These are phyloP conservation scores for Heterotis niloticus DNA, from an alignment of 2,113 vertebrate species.

Conservation along the genomic window DNA sequence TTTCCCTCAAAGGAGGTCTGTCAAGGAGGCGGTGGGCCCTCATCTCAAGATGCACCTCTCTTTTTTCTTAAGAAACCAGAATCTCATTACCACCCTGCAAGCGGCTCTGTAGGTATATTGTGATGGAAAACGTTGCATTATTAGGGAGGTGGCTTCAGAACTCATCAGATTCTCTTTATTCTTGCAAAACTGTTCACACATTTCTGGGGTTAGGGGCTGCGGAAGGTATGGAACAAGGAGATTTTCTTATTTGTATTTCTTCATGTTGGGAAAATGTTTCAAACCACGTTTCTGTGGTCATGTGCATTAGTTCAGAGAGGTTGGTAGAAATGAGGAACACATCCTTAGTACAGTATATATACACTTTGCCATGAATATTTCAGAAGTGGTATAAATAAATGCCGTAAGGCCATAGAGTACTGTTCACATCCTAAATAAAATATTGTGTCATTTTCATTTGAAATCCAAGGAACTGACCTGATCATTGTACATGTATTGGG, in stretches of 20 bases:
- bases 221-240: conserved; percentile 28
- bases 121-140: conserved; percentile 13
- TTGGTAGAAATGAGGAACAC: conserved; percentile 18
- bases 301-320: background rate
- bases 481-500: conserved; percentile 42
- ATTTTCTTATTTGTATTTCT: conserved; percentile 39
- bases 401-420: conserved; percentile 47
- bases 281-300: conserved; percentile 28
- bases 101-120: conserved; percentile 26
- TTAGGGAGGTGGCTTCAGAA: conserved; percentile 21
- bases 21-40: conserved; percentile 35
- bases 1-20: conserved; percentile 6
- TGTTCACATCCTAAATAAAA: conserved; percentile 59
- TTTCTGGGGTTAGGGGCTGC: conserved; percentile 27
- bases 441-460: conserved; percentile 55
- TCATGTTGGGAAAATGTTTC: conserved; percentile 20
- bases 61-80: conserved; percentile 24
- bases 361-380: conserved; percentile 54
- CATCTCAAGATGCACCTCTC: conserved; percentile 48
- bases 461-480: conserved; percentile 58
- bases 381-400: conserved; percentile 46
- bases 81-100: conserved; percentile 35
- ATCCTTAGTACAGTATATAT: conserved; percentile 10
- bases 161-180: conserved; percentile 18
- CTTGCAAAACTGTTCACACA: background rate